Evolutionary conservation across 2,888 invertebrate genomes (phyloP).

Genomic region (Acleris sparsana): DNA sequence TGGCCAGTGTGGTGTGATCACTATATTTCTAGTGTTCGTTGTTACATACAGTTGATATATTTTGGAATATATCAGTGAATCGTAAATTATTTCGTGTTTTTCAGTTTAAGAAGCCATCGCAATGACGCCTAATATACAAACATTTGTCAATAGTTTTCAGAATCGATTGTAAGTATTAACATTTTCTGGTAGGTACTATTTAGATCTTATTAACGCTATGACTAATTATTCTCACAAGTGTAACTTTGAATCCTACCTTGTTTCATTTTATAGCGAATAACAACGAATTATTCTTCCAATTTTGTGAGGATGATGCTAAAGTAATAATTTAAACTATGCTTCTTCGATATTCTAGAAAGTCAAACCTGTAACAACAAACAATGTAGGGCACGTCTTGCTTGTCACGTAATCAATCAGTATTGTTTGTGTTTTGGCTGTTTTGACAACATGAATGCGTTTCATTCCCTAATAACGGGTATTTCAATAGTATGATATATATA

Average conservation of each 20-base stretch:
- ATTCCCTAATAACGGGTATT: too few species aligned
- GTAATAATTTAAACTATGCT: conserved; percentile 35
- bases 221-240: too few species aligned
- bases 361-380: conserved; percentile 24
- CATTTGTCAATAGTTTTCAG: conserved; percentile 87
- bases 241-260: too few species aligned
- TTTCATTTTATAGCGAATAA: conserved; percentile 36
- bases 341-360: conserved; percentile 44
- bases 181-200: conserved; percentile 9
- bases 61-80: conserved; percentile 9
- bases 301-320: neutral
- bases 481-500: neutral
- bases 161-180: conserved; percentile 86
- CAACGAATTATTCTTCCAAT: conserved; percentile 39
- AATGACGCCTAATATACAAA: conserved; percentile 85
- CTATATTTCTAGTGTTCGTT: neutral
- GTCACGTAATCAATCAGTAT: conserved; percentile 5
- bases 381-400: conserved; percentile 5
- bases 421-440: neutral
- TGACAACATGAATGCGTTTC: neutral
- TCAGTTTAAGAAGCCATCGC: conserved; percentile 43
- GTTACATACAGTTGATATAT: neutral
- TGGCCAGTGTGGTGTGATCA: too few species aligned
- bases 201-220: conserved; percentile 17
- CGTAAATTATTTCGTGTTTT: conserved; percentile 16